Percentiles rank a stretch among this genome's conserved stretches.
Conservation (phyloP, 2,113 vertebrate species). For the Egretta garzetta region DNA sequence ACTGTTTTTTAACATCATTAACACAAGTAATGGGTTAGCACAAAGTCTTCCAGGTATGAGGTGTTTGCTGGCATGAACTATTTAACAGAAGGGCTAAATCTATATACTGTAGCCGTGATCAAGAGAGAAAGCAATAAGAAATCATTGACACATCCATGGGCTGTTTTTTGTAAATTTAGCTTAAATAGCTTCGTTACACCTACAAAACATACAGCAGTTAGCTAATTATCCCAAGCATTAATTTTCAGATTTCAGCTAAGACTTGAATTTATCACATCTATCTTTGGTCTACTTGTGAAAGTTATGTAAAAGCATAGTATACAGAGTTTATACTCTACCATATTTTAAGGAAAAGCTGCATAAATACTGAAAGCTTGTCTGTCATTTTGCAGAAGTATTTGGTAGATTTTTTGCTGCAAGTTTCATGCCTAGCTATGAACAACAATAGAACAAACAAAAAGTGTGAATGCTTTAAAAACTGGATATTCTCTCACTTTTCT, state of each 20-base stretch:
- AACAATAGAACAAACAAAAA: background rate
- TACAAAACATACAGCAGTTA: background rate
- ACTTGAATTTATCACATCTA: background rate
- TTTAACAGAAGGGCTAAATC: background rate
- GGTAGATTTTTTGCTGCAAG: background rate
- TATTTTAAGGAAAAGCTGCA: background rate
- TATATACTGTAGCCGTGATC: background rate
- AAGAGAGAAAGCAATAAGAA: background rate
- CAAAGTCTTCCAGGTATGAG: background rate
- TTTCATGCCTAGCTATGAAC: background rate
- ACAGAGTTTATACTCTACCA: background rate
- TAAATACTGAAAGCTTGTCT: background rate
- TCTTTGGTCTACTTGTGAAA: background rate
- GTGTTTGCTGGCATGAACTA: background rate
- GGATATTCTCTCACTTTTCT: background rate
- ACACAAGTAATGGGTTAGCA: background rate
- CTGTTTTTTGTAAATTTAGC: background rate
- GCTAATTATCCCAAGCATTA: background rate
- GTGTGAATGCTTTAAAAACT: background rate
- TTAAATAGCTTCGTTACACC: background rate
- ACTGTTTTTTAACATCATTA: background rate
- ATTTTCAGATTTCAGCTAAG: conserved; percentile 9
- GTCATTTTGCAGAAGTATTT: background rate
- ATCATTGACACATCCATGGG: background rate
- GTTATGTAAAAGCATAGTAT: background rate